Conservation (phyloP, 2,113 vertebrate species). For the Ptyas mucosa region DNA sequence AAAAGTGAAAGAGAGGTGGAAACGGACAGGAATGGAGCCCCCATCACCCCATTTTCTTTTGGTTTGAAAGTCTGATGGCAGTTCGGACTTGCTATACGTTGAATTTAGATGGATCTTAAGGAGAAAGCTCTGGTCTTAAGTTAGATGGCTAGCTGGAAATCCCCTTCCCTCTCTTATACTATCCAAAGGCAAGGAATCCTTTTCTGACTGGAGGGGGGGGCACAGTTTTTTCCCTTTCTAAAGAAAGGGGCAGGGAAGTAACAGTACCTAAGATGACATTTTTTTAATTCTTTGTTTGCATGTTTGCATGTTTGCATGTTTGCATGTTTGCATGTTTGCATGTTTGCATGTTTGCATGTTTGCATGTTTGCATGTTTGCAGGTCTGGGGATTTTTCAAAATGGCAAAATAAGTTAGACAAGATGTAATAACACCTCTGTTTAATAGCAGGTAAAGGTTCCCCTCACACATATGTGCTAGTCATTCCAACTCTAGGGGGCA, state of each 20-base stretch:
- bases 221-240: neutral
- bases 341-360: neutral
- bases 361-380: neutral
- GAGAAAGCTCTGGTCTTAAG: constrained; percentile 28
- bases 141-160: constrained; percentile 30
- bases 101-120: constrained; percentile 24
- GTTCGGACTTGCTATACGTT: constrained; percentile 26
- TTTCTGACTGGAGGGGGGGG: neutral
- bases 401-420: neutral
- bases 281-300: neutral
- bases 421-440: neutral
- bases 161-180: constrained; percentile 23
- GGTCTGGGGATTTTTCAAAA: neutral
- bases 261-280: neutral
- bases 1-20: constrained; percentile 46
- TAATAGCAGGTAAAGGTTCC: neutral
- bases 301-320: neutral
- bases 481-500: too few relatives aligned
- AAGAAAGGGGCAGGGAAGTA: neutral
- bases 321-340: neutral
- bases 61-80: constrained; percentile 69
- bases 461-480: too few relatives aligned
- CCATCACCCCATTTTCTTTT: constrained; percentile 20
- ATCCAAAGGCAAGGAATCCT: neutral
- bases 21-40: constrained; percentile 15